Conservation (phyloP, 2,797 vertebrate genomes). For the Pelochelys cantorii region DNA sequence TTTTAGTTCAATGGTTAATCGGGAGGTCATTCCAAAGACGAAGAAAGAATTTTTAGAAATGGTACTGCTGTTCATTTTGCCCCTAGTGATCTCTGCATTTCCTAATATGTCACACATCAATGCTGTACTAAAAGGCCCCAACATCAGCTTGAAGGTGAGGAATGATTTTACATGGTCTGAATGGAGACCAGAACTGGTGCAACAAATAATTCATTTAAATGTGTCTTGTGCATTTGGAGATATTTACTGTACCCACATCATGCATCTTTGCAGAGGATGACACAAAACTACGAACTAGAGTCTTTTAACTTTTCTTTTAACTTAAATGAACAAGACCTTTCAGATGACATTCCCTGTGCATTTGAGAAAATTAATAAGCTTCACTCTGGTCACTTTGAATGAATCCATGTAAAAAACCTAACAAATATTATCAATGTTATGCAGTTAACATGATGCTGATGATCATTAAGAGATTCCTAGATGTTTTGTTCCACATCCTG, state of each 20-base stretch:
- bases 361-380: background rate
- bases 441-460: background rate
- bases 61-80: background rate
- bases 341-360: background rate
- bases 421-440: background rate
- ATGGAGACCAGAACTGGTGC: background rate
- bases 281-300: background rate
- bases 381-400: background rate
- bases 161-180: background rate
- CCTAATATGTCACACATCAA: background rate
- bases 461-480: background rate
- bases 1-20: background rate
- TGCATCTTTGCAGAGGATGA: background rate
- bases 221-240: background rate
- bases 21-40: background rate
- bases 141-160: background rate
- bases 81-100: background rate
- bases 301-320: background rate
- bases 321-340: background rate
- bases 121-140: background rate
- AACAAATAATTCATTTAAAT: background rate
- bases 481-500: background rate
- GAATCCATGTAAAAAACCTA: background rate
- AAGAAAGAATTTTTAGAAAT: background rate
- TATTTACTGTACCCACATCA: background rate